Conservation (phyloP, 2,888 invertebrate genomes). For the Phoronis australis region DNA sequence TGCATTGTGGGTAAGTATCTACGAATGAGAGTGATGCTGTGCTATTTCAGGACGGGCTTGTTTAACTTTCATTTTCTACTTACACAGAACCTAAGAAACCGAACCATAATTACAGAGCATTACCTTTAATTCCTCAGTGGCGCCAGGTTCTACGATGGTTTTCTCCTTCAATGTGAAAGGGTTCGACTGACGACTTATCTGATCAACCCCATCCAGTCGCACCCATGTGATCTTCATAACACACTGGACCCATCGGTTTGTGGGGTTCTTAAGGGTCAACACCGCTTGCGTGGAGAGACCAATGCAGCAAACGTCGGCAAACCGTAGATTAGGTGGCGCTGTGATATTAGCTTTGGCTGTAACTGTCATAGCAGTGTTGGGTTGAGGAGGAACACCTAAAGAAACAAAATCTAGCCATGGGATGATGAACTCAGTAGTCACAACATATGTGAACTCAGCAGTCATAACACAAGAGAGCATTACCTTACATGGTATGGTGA, state of each 20-base stretch:
- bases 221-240: constrained; percentile 18
- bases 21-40: too few species aligned
- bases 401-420: too few species aligned
- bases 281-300: constrained; percentile 28
- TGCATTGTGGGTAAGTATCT: too few species aligned
- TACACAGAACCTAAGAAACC: constrained; percentile 31
- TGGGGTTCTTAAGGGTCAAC: constrained; percentile 28
- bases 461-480: too few species aligned
- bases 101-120: too few species aligned
- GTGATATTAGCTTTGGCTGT: too few species aligned
- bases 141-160: constrained; percentile 28
- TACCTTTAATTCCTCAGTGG: constrained; percentile 27
- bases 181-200: constrained; percentile 4
- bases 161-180: constrained; percentile 33
- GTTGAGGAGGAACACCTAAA: too few species aligned
- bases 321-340: constrained; percentile 27
- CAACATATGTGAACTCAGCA: too few species aligned
- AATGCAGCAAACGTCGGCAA: constrained; percentile 33
- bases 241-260: constrained; percentile 33
- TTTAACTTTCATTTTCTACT: constrained; percentile 4
- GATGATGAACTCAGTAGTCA: too few species aligned
- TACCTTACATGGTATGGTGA: too few species aligned
- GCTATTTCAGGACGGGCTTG: too few species aligned
- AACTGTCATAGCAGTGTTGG: too few species aligned
- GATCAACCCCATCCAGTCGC: constrained; percentile 14